phyloP scores from a whole-genome alignment of 2,888 invertebrate genomes.

The Tineola bisselliella region DNA sequence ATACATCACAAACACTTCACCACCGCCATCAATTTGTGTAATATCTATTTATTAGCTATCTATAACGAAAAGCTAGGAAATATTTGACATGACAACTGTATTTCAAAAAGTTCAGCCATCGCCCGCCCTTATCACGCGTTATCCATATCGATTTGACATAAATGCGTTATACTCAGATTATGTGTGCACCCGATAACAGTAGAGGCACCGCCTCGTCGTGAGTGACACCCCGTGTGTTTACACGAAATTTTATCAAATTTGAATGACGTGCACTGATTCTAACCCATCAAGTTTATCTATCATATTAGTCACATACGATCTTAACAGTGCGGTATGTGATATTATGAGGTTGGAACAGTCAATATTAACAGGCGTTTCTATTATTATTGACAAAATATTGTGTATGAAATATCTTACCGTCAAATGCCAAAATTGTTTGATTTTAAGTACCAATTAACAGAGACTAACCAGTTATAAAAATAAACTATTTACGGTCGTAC shows the following conservation, averaged over 20 bases:
- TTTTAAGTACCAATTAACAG: too few species aligned
- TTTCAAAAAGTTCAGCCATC: conserved; percentile 8
- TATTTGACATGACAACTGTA: conserved; percentile 2
- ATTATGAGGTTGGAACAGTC: too few species aligned
- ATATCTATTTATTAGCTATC: conserved; percentile 9
- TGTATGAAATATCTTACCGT: too few species aligned
- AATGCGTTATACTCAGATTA: conserved; percentile 65
- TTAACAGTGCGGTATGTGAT: neutral
- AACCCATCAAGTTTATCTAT: conserved; percentile 45
- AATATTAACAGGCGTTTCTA: too few species aligned
- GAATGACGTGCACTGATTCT: conserved; percentile 42
- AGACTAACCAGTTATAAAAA: too few species aligned
- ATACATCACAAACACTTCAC: neutral
- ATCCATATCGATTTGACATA: conserved; percentile 49
- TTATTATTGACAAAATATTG: too few species aligned
- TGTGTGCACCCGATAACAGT: conserved; percentile 61
- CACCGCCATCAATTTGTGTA: neutral
- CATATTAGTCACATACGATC: conserved; percentile 33
- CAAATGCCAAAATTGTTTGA: too few species aligned
- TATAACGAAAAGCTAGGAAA: neutral
- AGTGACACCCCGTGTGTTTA: conserved; percentile 60
- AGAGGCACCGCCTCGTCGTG: conserved; percentile 58
- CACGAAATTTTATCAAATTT: conserved; percentile 39
- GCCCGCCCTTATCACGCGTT: conserved; percentile 1
- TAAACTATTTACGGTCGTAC: too few species aligned